Evolutionary conservation across 2,797 vertebrate species (phyloP), one percentile per base, ranked within the genome.

Genomic region (Crenuchus spilurus): DNA sequence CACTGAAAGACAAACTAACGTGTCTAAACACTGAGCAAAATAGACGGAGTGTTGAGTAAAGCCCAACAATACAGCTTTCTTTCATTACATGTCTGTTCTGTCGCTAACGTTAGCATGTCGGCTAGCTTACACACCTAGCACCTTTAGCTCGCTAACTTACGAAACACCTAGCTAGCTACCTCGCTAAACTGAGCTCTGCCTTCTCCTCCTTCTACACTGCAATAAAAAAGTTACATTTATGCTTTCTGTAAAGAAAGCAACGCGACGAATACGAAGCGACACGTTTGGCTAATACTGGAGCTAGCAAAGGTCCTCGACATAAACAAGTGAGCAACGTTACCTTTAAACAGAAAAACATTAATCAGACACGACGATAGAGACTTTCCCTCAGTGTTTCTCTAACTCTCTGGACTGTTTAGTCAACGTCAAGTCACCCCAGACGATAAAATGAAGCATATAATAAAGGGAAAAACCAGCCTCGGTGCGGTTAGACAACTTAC

Each of bases 401-500:
- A 14, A 10, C 4, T 18, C 9, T 20, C 28, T 51, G 65, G 51
- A 10, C 26, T 65, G 20, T 7, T n/a, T 55, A 65, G 41, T 20
- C 16, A n/a, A 33, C 14, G 54, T 0, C 4, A 30, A 39, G n/a
- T 2, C 22, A 37, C 26, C n/a, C 24, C 35, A 51, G 55, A 24
- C 20, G 11, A 9, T 14, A 62, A 52, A 22, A 62, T 37, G 41
- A 24, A 35, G 54, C 4, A 64, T 62, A 74, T 18, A 66, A 7
- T 48, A 62, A 30, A 30, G 54, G 33, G 46, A 63, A 62, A 61
- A 48, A n/a, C 51, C 4, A 4, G 35, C 18, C n/a, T n/a, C 41
- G 11, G 18, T 37, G 24, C 51, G 46, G 54, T 33, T 4, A 62
- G 28, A 42, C 8, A 84, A 89, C 94, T 95, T 92, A 98, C 97